Evolutionary conservation across 2,113 vertebrate genomes (phyloP).

Genomic region (Cephalopterus ornatus): DNA sequence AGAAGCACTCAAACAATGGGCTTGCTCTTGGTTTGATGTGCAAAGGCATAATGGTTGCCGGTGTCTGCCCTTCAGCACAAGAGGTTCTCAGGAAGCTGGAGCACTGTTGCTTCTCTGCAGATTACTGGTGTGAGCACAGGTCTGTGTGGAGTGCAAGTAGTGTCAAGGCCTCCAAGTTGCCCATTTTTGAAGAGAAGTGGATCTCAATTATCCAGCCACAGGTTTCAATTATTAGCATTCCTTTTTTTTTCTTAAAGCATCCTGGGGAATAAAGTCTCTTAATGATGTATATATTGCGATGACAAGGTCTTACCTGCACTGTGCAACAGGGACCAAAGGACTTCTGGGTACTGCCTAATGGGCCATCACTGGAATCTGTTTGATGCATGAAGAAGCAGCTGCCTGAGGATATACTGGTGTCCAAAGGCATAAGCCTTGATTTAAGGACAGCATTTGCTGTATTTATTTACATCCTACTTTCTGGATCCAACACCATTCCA

Average conservation of each 20-base stretch:
- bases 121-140: not conserved
- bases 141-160: not conserved
- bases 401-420: not conserved
- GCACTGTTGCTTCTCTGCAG: not conserved
- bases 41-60: rapidly evolving
- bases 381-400: not conserved
- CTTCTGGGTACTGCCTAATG: not conserved
- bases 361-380: not conserved
- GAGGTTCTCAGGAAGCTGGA: not conserved
- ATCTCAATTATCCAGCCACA: not conserved
- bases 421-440: not conserved
- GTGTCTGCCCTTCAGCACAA: not conserved
- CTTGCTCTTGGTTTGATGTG: not conserved
- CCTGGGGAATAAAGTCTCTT: not conserved
- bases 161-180: not conserved
- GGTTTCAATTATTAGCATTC: no score
- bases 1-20: not conserved
- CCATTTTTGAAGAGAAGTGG: not conserved
- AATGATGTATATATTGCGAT: not conserved
- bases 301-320: not conserved
- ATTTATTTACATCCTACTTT: not conserved
- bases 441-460: not conserved
- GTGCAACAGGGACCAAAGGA: not conserved
- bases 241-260: not conserved
- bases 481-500: not conserved